Evolutionary conservation across 2,113 vertebrate species (phyloP), one percentile per base, ranked within the genome.

Genomic region (Oncorhynchus keta): DNA sequence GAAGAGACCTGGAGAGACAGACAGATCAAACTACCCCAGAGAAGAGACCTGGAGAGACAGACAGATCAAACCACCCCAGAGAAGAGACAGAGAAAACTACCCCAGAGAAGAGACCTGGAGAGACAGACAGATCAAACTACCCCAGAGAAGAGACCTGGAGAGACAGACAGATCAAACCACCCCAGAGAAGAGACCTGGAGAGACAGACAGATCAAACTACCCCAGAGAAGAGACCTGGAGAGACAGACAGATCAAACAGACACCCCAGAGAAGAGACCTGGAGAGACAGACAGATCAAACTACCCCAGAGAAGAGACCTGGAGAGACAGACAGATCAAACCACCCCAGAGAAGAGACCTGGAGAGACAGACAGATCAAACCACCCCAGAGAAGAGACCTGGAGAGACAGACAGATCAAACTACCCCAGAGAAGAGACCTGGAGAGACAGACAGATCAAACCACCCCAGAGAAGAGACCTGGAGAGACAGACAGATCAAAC

Each of bases 231-330:
- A 24, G 24, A 24, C 24, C 24, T 26, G 26, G 26, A 26, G 85
- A 90, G 72, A 90, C 84, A 89, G 76, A 78, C 85, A 85, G 77
- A 87, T 85, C 84, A 70, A 84, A 81, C 68, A n/a, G n/a, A n/a
- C 80, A 86, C 78, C 81, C 82, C 81, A 81, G 76, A 81, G 81
- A 61, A 81, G 84, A 83, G 79, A 89, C 82, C 24, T 24, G 24
- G 24, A 24, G 24, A 28, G 89, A 82, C 88, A 85, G 89, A 55
- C 51, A 32, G 30, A 32, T 32, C 30, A 32, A 32, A 32, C 30
- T 32, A 32, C 30, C 30, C 30, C 30, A 81, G 76, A 81, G 81
- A 88, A 20, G 84, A 75, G 80, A 93, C 81, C 86, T 91, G 86
- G 79, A 88, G 30, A 32, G 4, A 32, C 30, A 32, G 30, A 32